Evolutionary conservation across 2,888 invertebrate species (phyloP).

Genomic region (Hirudinaria manillensis): DNA sequence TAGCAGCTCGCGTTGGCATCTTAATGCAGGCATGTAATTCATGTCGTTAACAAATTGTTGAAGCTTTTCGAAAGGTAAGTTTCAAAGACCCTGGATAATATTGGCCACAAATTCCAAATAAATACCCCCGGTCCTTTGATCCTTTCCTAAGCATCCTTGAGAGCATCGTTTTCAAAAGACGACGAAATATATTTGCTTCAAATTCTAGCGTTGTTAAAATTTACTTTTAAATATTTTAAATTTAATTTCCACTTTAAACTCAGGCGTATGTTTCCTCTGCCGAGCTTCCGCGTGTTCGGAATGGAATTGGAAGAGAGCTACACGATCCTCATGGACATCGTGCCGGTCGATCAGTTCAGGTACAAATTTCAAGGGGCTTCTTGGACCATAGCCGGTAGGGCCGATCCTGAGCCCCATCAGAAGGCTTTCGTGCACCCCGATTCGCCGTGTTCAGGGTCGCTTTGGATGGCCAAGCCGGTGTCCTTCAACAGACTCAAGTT

Average conservation of each 20-base stretch:
- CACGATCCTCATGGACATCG: slow-evolving; percentile 21
- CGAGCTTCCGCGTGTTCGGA: slow-evolving; percentile 18
- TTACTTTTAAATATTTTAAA: neutral
- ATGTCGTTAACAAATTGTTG: too few relatives aligned
- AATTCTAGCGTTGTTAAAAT: neutral
- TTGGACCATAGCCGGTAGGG: slow-evolving; percentile 23
- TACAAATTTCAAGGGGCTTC: slow-evolving; percentile 24
- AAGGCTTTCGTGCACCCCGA: slow-evolving; percentile 23
- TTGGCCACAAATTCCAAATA: too few relatives aligned
- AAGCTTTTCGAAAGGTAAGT: too few relatives aligned
- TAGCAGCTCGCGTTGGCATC: too few relatives aligned
- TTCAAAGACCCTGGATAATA: too few relatives aligned
- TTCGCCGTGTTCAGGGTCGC: slow-evolving; percentile 17
- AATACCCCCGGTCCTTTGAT: too few relatives aligned
- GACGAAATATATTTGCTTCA: neutral
- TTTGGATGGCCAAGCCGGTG: slow-evolving; percentile 18
- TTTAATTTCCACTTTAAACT: neutral
- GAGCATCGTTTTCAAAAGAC: neutral
- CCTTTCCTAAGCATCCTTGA: too few relatives aligned
- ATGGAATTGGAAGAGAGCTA: neutral
- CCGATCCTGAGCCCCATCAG: slow-evolving; percentile 20
- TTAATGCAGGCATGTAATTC: too few relatives aligned
- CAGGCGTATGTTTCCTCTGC: slow-evolving; percentile 26
- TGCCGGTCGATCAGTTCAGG: slow-evolving; percentile 26
- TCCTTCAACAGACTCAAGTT: slow-evolving; percentile 22